Conservation (phyloP, 2,797 vertebrate genomes). For the Pelobates cultripes region DNA sequence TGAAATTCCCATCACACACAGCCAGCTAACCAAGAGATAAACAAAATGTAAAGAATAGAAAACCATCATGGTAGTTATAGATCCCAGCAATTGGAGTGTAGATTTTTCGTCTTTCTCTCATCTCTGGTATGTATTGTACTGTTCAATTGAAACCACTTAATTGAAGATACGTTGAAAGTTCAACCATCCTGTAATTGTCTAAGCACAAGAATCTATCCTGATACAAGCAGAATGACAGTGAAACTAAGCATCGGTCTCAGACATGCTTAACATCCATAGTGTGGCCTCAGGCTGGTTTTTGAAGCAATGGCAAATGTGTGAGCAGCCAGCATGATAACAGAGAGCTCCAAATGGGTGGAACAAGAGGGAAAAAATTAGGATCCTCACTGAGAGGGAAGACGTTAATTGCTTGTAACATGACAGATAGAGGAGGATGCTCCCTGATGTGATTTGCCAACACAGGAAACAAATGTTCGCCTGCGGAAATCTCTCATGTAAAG, state of each 20-base stretch:
- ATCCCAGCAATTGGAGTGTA: too few species aligned
- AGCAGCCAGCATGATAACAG: conserved; percentile 65
- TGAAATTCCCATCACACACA: too few species aligned
- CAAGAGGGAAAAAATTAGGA: conserved; percentile 62
- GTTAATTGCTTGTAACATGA: conserved; percentile 69
- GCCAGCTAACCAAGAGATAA: too few species aligned
- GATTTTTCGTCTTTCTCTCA: too few species aligned
- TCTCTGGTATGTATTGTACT: background rate
- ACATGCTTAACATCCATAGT: conserved; percentile 48
- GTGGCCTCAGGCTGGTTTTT: conserved; percentile 47
- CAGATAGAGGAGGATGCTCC: conserved; percentile 65
- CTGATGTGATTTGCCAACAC: conserved; percentile 51
- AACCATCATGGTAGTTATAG: too few species aligned
- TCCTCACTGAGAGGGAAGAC: conserved; percentile 64
- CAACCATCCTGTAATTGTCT: conserved; percentile 12
- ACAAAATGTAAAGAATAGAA: too few species aligned
- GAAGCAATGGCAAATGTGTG: conserved; percentile 52
- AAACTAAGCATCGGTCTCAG: conserved; percentile 45
- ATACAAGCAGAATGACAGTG: conserved; percentile 21
- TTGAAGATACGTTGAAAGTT: conserved; percentile 25
- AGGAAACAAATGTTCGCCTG: conserved; percentile 65
- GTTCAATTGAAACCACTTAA: conserved; percentile 8
- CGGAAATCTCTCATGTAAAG: conserved; percentile 41
- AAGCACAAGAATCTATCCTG: rapidly evolving
- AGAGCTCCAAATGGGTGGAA: conserved; percentile 63